Percentiles rank a stretch among this genome's conserved stretches.
Conservation (phyloP, 2,888 invertebrate species). For the Caenorhabditis plicata region DNA sequence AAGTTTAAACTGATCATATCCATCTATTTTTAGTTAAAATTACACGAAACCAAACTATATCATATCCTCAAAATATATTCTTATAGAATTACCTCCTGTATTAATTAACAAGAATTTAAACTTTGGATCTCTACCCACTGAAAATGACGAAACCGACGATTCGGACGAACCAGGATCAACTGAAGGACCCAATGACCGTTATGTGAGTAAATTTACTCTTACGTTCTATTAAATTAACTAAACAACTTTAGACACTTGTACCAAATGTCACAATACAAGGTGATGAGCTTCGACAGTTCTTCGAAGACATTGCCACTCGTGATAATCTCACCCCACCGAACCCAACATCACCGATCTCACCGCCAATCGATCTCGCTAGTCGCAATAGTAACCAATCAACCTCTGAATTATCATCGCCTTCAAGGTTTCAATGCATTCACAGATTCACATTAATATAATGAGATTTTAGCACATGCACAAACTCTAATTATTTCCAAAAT, state of each 20-base stretch:
- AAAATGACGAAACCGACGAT: constrained; percentile 1
- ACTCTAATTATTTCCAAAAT: no score
- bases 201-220: no score
- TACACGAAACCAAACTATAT: no score
- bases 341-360: not conserved
- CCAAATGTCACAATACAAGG: constrained; percentile 19
- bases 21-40: no score
- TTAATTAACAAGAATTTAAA: constrained; percentile 6
- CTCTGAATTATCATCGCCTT: not conserved
- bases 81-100: not conserved
- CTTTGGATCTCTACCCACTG: constrained; percentile 4
- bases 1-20: no score
- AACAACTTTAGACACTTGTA: no score
- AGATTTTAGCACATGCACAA: not conserved
- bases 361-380: not conserved
- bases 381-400: no score
- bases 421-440: not conserved
- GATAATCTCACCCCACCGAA: not conserved
- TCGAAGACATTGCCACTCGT: not conserved
- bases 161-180: not conserved
- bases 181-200: not conserved
- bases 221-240: no score
- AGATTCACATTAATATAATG: not conserved
- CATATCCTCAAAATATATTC: no score
- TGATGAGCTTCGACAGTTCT: constrained; percentile 4